These are phyloP conservation scores for Drosophila sucinea DNA, from an alignment of 1,140 invertebrate species.

Conservation along the genomic window DNA sequence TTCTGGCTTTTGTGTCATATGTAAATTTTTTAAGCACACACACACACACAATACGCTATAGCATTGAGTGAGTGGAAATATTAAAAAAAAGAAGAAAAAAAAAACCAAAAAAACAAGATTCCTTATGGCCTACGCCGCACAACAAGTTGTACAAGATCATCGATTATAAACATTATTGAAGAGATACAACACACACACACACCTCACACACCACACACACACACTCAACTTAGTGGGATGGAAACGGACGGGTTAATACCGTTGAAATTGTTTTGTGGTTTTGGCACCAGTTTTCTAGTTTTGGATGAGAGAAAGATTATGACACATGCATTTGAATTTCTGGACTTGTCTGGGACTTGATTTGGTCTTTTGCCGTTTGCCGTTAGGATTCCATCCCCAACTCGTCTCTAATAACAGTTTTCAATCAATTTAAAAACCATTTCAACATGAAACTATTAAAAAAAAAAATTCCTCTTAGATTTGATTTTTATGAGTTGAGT, in stretches of 20 bases:
- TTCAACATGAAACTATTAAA: background rate
- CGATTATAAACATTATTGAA: slow-evolving; percentile 72
- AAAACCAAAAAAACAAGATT: slow-evolving; percentile 60
- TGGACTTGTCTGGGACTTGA: slow-evolving; percentile 1
- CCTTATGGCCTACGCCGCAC: slow-evolving; percentile 58
- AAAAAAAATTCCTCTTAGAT: background rate
- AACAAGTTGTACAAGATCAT: slow-evolving; percentile 74
- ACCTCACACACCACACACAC: slow-evolving; percentile 26
- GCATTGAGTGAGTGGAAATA: slow-evolving; percentile 31
- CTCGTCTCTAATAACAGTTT: slow-evolving; percentile 1
- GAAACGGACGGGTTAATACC: slow-evolving; percentile 56
- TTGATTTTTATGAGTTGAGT: background rate
- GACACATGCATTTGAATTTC: slow-evolving; percentile 58
- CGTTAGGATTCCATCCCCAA: slow-evolving; percentile 29
- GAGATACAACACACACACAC: slow-evolving; percentile 42
- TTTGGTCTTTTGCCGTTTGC: slow-evolving; percentile 29
- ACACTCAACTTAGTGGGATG: slow-evolving; percentile 26
- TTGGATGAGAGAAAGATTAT: slow-evolving; percentile 50
- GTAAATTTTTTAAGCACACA: slow-evolving; percentile 54
- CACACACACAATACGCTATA: slow-evolving; percentile 38
- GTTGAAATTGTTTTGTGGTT: slow-evolving; percentile 49
- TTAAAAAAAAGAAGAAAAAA: background rate
- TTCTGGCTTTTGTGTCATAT: slow-evolving; percentile 59
- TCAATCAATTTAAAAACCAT: slow-evolving; percentile 34
- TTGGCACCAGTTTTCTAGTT: slow-evolving; percentile 46